phyloP scores from a whole-genome alignment of 1,140 invertebrate species.

The Drosophila ohnishii region DNA sequence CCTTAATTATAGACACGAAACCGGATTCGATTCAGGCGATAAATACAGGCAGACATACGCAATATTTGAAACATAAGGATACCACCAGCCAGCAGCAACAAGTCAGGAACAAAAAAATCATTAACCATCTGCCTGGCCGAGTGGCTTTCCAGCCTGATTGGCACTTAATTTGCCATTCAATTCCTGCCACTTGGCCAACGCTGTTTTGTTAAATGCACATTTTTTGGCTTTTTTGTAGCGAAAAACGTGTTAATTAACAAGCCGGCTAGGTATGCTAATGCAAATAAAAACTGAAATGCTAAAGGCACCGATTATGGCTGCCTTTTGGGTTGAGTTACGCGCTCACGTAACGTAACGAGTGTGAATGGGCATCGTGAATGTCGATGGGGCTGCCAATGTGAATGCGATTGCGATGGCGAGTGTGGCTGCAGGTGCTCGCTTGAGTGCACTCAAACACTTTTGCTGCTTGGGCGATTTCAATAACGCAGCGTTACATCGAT shows the following conservation, averaged over 20 bases:
- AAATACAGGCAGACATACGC: slow-evolving; percentile 5
- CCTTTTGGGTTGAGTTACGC: slow-evolving; percentile 41
- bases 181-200: slow-evolving; percentile 18
- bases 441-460: slow-evolving; percentile 78
- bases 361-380: slow-evolving; percentile 14
- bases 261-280: slow-evolving; percentile 30
- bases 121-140: slow-evolving; percentile 11
- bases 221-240: slow-evolving; percentile 13
- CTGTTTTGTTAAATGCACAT: slow-evolving; percentile 45
- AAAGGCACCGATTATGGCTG: slow-evolving; percentile 28
- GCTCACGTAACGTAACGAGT: slow-evolving; percentile 24
- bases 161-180: slow-evolving; percentile 60
- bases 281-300: slow-evolving; percentile 40
- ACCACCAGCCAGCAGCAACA: slow-evolving; percentile 22
- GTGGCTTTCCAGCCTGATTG: slow-evolving; percentile 50
- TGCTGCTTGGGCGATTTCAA: slow-evolving; percentile 71
- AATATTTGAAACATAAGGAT: slow-evolving; percentile 1
- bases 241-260: slow-evolving; percentile 34
- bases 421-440: slow-evolving; percentile 44
- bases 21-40: slow-evolving; percentile 30
- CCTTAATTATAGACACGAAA: slow-evolving; percentile 61
- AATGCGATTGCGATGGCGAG: slow-evolving; percentile 10
- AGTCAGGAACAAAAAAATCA: slow-evolving; percentile 20
- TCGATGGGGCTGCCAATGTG: slow-evolving; percentile 18
- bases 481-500: slow-evolving; percentile 61